Percentiles rank a stretch among this genome's conserved stretches.
Evolutionary conservation across 1,140 invertebrate species (phyloP).

Genomic region (Danaus melanippus): DNA sequence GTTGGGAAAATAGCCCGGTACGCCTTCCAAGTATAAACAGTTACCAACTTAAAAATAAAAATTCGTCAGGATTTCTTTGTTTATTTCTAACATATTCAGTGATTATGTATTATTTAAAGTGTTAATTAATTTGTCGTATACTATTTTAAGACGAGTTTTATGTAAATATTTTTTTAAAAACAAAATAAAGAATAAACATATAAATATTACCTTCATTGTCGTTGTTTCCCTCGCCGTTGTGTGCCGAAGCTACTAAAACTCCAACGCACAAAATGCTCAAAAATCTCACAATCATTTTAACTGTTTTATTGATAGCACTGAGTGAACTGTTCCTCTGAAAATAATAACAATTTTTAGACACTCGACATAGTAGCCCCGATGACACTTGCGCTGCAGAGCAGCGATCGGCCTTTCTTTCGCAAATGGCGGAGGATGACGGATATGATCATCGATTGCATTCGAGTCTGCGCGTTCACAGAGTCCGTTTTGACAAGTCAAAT

Average conservation of each 20-base stretch:
- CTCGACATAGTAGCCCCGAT: slow-evolving; percentile 62
- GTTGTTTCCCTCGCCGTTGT: slow-evolving; percentile 59
- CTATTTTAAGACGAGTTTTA: not conserved
- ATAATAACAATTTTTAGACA: slow-evolving; percentile 55
- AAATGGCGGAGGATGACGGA: slow-evolving; percentile 70
- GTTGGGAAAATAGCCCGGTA: slow-evolving; percentile 17
- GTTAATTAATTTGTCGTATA: too few relatives aligned
- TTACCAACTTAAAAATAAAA: too few relatives aligned
- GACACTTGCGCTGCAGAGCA: slow-evolving; percentile 62
- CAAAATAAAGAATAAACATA: slow-evolving; percentile 40
- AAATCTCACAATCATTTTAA: slow-evolving; percentile 70
- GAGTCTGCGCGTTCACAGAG: slow-evolving; percentile 42
- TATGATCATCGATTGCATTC: slow-evolving; percentile 67
- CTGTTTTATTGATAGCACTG: slow-evolving; percentile 47
- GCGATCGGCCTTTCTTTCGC: slow-evolving; percentile 62
- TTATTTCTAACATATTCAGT: not conserved
- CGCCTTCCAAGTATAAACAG: not conserved
- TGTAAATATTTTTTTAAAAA: slow-evolving; percentile 2
- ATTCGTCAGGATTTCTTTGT: not conserved
- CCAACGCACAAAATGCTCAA: slow-evolving; percentile 61
- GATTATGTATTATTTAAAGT: too few relatives aligned
- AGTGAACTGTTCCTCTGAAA: slow-evolving; percentile 61
- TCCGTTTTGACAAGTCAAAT: slow-evolving; percentile 22
- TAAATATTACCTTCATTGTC: slow-evolving; percentile 65
- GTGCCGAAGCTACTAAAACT: slow-evolving; percentile 60